Base-by-base conservation (phyloP, 1,140 invertebrate genomes). In the Drosophila nasuta region DNA sequence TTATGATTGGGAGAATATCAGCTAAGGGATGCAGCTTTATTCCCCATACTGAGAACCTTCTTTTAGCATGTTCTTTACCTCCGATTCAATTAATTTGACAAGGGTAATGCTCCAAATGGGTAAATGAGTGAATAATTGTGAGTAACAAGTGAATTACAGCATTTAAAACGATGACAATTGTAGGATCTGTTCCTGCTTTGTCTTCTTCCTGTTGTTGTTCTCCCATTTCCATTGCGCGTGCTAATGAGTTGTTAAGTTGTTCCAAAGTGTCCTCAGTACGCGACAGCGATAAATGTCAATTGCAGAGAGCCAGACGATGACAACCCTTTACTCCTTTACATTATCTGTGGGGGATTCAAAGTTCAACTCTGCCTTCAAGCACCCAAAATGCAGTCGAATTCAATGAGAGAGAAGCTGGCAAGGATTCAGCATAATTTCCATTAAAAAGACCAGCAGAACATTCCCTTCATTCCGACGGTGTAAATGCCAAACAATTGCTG, bases 201-300 rank as follows among this genome's bases (percentile, higher is more conserved):
- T 52, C 13, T 43, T 65, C 49, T 25, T 45, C 25, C 52, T 68
- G 56, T 59, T 41, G 45, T 59, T 25, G 20, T 25, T 25, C 20
- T 70, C n/a, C 15, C 60, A 46, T 48, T 65, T 86, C 66, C 58
- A 35, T n/a, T 65, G 82, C 68, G 69, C 72, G 68, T 87, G 83
- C 87, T 87, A 87, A 87, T 87, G 82, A 88, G 82, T 82, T 87
- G 83, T 87, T 87, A 82, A 87, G 64, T 83, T 82, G 60, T 54
- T 64, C 73, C 48, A 80, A 67, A 80, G 82, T 75, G 76, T 68
- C 62, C 59, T 69, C 59, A 74, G 70, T 77, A 69, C 73, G 58
- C 77, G 48, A 81, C 73, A 54, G 83, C 83, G 80, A 87, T 88
- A 88, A 87, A 87, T 82, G 83, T 87, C 83, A 87, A 87, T 80